These are phyloP conservation scores for Microplitis demolitor DNA, from an alignment of 1,140 invertebrate genomes.

Conservation along the genomic window DNA sequence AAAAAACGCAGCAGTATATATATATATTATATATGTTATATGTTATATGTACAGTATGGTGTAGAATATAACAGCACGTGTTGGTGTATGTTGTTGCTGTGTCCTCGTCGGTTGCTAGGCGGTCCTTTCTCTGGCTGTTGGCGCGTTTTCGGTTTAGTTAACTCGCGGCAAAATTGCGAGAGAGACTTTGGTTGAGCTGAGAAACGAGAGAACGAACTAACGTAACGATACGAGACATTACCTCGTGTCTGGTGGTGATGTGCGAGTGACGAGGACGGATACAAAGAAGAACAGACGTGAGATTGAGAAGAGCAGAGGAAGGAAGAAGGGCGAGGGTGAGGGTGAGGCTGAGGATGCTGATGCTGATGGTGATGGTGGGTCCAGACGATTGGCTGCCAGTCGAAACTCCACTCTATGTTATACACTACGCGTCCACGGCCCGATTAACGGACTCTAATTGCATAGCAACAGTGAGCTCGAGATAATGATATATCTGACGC, in stretches of 20 bases:
- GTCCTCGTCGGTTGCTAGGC: constrained; percentile 24
- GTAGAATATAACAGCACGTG: too few relatives aligned
- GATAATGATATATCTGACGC: constrained; percentile 54
- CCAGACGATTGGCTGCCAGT: background rate
- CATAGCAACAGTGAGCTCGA: constrained; percentile 58
- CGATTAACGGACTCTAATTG: constrained; percentile 60
- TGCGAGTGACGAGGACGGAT: too few relatives aligned
- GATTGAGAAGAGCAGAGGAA: too few relatives aligned
- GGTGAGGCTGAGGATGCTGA: too few relatives aligned
- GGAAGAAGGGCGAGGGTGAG: too few relatives aligned
- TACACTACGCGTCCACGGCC: constrained; percentile 22
- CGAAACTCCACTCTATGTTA: too few relatives aligned
- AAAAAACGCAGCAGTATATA: too few relatives aligned
- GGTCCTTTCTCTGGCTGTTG: background rate
- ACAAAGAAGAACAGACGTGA: too few relatives aligned
- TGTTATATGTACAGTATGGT: too few relatives aligned
- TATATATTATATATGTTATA: too few relatives aligned
- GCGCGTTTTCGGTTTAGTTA: background rate
- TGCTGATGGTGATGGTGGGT: background rate
- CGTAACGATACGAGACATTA: background rate
- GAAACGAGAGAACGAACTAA: background rate
- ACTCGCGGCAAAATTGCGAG: background rate
- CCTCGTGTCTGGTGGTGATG: too few relatives aligned
- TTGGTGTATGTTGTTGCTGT: constrained; percentile 18
- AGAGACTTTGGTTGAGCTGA: background rate